Evolutionary conservation across 2,888 invertebrate genomes (phyloP).

Genomic region (Ellobium chinense): DNA sequence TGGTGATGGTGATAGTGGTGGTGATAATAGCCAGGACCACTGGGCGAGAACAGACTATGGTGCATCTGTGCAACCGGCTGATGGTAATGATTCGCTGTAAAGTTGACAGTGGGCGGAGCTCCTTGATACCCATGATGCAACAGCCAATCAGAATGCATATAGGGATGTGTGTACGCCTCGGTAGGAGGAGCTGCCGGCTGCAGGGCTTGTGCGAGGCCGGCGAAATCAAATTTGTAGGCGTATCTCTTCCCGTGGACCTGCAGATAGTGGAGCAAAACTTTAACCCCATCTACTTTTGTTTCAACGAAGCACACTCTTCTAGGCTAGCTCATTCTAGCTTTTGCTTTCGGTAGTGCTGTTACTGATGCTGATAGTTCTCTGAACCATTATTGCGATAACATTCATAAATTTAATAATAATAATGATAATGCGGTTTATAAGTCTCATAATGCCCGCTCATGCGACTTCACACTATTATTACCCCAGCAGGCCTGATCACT

Average conservation of each 20-base stretch:
- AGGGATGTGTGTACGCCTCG: conserved; percentile 40
- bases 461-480: too few relatives aligned
- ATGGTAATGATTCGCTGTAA: conserved; percentile 85
- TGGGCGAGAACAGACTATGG: conserved; percentile 36
- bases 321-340: too few relatives aligned
- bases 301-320: too few relatives aligned
- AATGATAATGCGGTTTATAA: too few relatives aligned
- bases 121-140: conserved; percentile 36
- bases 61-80: conserved; percentile 60
- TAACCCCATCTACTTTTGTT: too few relatives aligned
- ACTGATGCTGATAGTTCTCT: too few relatives aligned
- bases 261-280: not conserved
- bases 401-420: too few relatives aligned
- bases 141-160: conserved; percentile 43
- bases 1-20: conserved; percentile 45
- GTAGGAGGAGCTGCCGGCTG: conserved; percentile 81
- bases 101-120: conserved; percentile 32
- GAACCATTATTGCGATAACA: too few relatives aligned
- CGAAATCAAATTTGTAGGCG: conserved; percentile 97
- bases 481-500: too few relatives aligned
- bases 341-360: too few relatives aligned
- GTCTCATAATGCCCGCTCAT: too few relatives aligned
- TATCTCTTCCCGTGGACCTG: conserved; percentile 97
- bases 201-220: conserved; percentile 88
- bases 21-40: conserved; percentile 24